phyloP scores from a whole-genome alignment of 2,113 vertebrate species.

The Cisticola juncidis region DNA sequence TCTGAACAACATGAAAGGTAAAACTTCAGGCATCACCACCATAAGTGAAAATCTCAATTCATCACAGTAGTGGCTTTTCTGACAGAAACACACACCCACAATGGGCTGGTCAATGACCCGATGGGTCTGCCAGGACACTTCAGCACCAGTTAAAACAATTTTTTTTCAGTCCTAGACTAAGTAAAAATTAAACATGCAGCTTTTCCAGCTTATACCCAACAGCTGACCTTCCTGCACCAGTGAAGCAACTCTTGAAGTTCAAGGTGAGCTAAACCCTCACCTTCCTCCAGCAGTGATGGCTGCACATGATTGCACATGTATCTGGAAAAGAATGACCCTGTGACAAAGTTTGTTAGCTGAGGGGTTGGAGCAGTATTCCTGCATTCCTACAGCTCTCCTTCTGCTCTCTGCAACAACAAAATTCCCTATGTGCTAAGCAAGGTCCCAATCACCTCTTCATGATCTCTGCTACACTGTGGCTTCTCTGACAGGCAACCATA shows the following conservation, averaged over 20 bases:
- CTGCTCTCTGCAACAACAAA: background rate
- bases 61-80: background rate
- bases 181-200: background rate
- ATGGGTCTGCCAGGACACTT: background rate
- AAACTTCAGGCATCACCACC: background rate
- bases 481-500: background rate
- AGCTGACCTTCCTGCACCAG: background rate
- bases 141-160: background rate
- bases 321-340: background rate
- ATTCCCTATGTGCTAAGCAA: background rate
- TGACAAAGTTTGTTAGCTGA: background rate
- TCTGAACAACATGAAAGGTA: background rate
- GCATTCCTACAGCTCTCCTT: background rate
- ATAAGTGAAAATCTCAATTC: background rate
- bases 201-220: background rate
- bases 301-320: accelerated
- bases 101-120: background rate
- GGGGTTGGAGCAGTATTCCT: background rate
- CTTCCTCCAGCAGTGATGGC: background rate
- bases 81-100: background rate
- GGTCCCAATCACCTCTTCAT: background rate
- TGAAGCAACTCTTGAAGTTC: background rate
- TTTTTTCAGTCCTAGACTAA: background rate
- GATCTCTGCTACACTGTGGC: background rate
- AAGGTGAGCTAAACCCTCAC: background rate